Evolutionary conservation across 2,113 vertebrate genomes (phyloP), one percentile per base, ranked within the genome.

Genomic region (Serinus canaria): DNA sequence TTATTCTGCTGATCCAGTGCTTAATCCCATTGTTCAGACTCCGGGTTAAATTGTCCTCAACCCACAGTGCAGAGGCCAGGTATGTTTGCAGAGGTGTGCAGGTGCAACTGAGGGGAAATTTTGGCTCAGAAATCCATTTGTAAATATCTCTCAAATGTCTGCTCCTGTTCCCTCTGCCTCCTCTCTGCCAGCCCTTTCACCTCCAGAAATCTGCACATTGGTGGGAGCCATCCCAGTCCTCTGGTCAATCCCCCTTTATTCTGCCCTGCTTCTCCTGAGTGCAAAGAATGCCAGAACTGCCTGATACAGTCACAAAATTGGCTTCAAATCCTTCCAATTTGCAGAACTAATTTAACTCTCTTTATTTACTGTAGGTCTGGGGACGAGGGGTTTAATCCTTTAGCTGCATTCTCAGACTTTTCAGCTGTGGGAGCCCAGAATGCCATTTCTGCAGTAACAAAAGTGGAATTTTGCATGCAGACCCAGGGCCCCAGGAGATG

Each of bases 281-380:
- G 44, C 56, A 59, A 67, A 68, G 56, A 67, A 43, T 25, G 43
- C 27, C 77, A 91, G 60, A 68, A 52, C 33, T 75, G 78, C 90
- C 53, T 13, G 43, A 72, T 33, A 74, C 2, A 2, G 47, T 70
- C 64, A 67, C 84, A 87, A 72, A 89, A 79, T 50, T 87, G 80
- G 41, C 81, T 84, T 60, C 27, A 86, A 92, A 83, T 70, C 39
- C 37, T 81, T 53, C 43, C 7, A 49, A 52, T 67, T 84, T 84
- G 82, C 37, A 89, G 75, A 95, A 89, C 39, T 82, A 74, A 78
- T 94, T 87, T 87, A 89, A 63, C 24, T 89, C 78, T 86, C 59
- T 58, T 90, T 89, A 68, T 89, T 93, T 91, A 30, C 35, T 53
- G 60, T 63, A 70, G 74, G 10, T 46, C 74, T 89, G 47, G 17